Percentiles rank a stretch among this genome's conserved stretches.
Evolutionary conservation across 2,888 invertebrate genomes (phyloP).

Genomic region (Drosophila bunnanda): DNA sequence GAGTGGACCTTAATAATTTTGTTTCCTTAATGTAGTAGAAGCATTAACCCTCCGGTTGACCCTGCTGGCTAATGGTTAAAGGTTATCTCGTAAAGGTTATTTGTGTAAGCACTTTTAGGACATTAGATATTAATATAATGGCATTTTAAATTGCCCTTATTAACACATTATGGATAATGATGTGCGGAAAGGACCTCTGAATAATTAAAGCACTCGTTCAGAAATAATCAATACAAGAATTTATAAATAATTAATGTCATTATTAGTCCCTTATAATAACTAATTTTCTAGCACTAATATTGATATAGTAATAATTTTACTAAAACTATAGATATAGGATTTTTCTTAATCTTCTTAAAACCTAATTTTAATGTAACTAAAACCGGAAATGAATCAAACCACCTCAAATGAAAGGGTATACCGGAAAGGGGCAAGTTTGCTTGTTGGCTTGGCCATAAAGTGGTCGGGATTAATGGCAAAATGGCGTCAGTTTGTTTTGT

Average conservation of each 20-base stretch:
- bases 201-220: background rate
- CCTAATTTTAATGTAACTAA: background rate
- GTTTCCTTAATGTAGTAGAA: background rate
- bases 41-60: background rate
- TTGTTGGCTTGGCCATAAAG: conserved; percentile 68
- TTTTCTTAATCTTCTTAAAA: too few species aligned
- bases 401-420: conserved; percentile 4
- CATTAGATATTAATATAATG: conserved; percentile 8
- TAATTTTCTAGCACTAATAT: background rate
- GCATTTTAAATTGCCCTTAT: conserved; percentile 3
- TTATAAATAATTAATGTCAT: background rate
- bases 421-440: conserved; percentile 43
- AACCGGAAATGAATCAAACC: too few species aligned
- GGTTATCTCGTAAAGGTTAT: background rate
- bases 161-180: conserved; percentile 3
- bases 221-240: background rate
- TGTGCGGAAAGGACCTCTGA: background rate
- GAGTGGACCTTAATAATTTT: background rate
- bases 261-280: background rate
- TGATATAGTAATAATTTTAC: background rate
- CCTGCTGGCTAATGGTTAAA: background rate
- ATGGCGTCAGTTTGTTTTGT: conserved; percentile 74
- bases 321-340: background rate
- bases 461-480: conserved; percentile 81
- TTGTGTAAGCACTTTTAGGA: background rate